Evolutionary conservation across 35 echinoderm and acorn worm genomes (phyloP).

Genomic region (Stichopus chloronotus): DNA sequence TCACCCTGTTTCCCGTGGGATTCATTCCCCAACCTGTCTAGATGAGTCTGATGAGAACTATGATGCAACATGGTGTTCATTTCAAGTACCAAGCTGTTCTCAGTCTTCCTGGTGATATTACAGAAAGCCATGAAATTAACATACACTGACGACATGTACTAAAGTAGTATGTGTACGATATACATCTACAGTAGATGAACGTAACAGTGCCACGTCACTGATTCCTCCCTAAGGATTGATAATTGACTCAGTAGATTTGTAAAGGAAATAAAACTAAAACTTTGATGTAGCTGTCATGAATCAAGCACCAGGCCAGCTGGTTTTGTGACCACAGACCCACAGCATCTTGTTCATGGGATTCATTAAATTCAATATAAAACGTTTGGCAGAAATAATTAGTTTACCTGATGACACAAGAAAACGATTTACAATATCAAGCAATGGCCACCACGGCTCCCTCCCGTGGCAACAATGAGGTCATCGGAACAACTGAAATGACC

Average conservation of each 20-base stretch:
- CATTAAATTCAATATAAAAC: no score
- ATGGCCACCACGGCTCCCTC: no score
- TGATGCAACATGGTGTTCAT: conserved; percentile 35
- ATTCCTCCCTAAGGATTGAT: neutral
- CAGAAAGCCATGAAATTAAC: conserved; percentile 1
- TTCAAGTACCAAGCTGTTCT: conserved; percentile 31
- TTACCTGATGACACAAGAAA: no score
- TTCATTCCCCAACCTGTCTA: neutral
- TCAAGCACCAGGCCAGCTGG: no score
- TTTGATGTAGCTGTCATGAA: neutral
- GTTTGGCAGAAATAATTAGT: no score
- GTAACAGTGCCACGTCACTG: conserved; percentile 20
- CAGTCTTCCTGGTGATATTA: conserved; percentile 5
- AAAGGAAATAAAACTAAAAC: neutral
- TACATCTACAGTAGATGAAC: neutral
- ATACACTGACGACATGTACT: neutral
- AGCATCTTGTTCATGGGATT: no score
- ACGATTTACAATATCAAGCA: no score
- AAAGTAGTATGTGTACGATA: no score
- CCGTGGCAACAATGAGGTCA: no score
- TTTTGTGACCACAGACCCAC: no score
- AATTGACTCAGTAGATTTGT: neutral
- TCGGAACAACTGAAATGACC: no score
- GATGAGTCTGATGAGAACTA: neutral
- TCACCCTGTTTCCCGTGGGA: neutral